phyloP scores from a whole-genome alignment of 2,888 invertebrate species.

The Octonoba sinensis region DNA sequence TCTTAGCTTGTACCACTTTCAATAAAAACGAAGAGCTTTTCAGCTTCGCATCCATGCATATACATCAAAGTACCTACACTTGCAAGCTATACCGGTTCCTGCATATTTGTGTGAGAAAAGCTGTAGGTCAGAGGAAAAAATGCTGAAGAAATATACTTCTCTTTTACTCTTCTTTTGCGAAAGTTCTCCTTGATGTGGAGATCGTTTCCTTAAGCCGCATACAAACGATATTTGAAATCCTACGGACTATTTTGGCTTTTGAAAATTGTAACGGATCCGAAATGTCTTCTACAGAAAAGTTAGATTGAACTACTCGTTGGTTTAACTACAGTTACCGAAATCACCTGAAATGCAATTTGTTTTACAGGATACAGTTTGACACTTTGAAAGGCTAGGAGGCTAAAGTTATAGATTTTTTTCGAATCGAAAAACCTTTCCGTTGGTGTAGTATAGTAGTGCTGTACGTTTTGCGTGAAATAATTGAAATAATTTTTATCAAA shows the following conservation, averaged over 20 bases:
- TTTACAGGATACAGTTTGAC: background rate
- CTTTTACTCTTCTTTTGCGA: conserved; percentile 4
- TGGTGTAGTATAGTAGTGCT: too few species aligned
- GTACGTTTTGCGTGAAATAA: too few species aligned
- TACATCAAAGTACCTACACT: too few species aligned
- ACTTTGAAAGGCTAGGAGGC: background rate
- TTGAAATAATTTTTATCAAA: too few species aligned
- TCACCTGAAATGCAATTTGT: background rate
- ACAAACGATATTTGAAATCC: conserved; percentile 43
- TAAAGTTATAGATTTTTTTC: background rate
- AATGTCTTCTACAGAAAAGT: background rate
- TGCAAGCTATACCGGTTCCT: too few species aligned
- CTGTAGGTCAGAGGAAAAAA: conserved; percentile 13
- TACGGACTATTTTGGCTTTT: background rate
- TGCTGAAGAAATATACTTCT: conserved; percentile 20
- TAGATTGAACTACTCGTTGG: too few species aligned
- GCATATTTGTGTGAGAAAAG: background rate
- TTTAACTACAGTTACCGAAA: background rate
- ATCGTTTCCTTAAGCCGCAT: conserved; percentile 38
- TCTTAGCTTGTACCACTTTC: too few species aligned
- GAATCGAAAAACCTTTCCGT: too few species aligned
- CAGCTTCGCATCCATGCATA: too few species aligned
- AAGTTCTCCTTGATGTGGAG: conserved; percentile 26
- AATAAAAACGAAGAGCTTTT: too few species aligned
- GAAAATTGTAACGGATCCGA: conserved; percentile 12